Evolutionary conservation across 2,888 invertebrate species (phyloP).

Genomic region (Drosophila anomalata): DNA sequence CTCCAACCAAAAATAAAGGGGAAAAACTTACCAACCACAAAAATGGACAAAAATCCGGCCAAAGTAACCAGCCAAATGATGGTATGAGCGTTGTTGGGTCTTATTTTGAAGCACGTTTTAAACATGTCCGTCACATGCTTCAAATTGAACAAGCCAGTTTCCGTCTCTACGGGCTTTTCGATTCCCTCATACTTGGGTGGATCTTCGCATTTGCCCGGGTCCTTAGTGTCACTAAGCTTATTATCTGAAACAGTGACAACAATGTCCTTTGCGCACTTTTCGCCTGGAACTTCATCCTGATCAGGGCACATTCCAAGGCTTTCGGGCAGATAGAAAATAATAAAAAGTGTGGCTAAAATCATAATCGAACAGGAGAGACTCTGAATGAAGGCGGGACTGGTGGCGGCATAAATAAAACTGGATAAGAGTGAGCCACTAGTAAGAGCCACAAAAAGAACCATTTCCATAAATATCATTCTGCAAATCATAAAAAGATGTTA

Average conservation of each 20-base stretch:
- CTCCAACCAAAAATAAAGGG: background rate
- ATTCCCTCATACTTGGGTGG: conserved; percentile 31
- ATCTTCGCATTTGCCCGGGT: conserved; percentile 16
- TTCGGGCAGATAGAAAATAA: conserved; percentile 77
- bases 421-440: conserved; percentile 87
- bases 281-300: conserved; percentile 25
- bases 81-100: conserved; percentile 77
- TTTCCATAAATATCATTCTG: conserved; percentile 88
- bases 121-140: conserved; percentile 80
- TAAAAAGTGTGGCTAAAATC: conserved; percentile 65
- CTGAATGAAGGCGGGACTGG: conserved; percentile 77
- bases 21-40: conserved; percentile 73
- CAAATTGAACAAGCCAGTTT: conserved; percentile 61
- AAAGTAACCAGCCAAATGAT: conserved; percentile 82
- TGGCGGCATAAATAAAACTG: conserved; percentile 85
- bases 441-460: conserved; percentile 86
- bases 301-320: conserved; percentile 66
- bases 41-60: conserved; percentile 76
- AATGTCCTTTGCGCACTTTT: conserved; percentile 17
- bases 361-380: conserved; percentile 69
- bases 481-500: background rate
- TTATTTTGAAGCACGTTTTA: conserved; percentile 76
- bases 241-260: conserved; percentile 20
- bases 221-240: conserved; percentile 8
- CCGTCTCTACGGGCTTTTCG: conserved; percentile 12